Conservation (phyloP, 2,888 invertebrate species). For the Xestobium rufovillosum region DNA sequence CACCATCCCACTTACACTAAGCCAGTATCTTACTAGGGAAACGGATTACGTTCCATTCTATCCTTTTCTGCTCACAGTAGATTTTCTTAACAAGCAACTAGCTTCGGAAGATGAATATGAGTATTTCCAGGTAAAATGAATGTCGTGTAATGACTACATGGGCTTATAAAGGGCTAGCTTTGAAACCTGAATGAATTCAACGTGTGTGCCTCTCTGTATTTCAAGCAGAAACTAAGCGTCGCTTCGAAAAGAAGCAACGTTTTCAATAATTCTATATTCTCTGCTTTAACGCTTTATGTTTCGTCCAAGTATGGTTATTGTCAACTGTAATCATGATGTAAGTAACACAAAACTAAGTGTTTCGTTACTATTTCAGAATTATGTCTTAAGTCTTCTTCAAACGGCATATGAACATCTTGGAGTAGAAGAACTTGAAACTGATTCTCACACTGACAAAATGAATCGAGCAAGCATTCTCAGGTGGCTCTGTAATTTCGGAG, state of each 20-base stretch:
- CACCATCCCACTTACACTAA: conserved; percentile 54
- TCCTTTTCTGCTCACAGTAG: conserved; percentile 49
- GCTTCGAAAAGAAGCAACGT: too few species aligned
- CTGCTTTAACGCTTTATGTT: too few species aligned
- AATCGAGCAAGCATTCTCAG: conserved; percentile 1
- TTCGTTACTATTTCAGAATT: not conserved
- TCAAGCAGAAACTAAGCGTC: too few species aligned
- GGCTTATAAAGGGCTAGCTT: too few species aligned
- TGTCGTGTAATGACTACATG: not conserved
- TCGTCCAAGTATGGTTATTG: too few species aligned
- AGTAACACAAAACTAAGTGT: too few species aligned
- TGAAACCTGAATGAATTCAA: too few species aligned
- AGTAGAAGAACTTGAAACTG: not conserved
- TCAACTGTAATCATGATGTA: too few species aligned
- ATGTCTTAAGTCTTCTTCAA: not conserved
- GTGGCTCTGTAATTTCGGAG: not conserved
- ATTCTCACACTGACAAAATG: conserved; percentile 1
- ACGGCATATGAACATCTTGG: not conserved
- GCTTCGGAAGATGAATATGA: not conserved
- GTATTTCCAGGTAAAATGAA: not conserved
- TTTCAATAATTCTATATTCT: too few species aligned
- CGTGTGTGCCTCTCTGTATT: too few species aligned
- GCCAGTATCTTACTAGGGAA: conserved; percentile 62
- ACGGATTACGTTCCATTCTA: conserved; percentile 71
- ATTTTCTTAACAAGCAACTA: conserved; percentile 24